Percentiles rank a stretch among this genome's conserved stretches.
Evolutionary conservation across 2,113 vertebrate genomes (phyloP).

Genomic region (Thinocorus orbignyianus): DNA sequence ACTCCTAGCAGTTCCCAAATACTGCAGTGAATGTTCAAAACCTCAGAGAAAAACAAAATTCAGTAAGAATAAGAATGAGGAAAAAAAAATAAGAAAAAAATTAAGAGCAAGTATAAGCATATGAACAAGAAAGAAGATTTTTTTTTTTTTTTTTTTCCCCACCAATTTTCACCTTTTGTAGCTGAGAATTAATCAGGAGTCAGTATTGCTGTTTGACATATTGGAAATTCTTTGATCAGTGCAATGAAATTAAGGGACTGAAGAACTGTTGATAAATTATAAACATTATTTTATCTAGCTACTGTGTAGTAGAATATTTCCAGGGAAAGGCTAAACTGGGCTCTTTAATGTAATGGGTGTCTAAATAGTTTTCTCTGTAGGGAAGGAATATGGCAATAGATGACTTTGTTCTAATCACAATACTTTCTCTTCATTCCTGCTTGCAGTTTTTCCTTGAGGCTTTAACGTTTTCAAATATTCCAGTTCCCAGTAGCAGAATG

Average conservation of each 20-base stretch:
- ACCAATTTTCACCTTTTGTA: neutral
- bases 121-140: neutral
- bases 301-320: neutral
- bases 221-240: neutral
- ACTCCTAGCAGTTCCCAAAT: neutral
- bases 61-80: neutral
- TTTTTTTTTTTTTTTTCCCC: rapidly evolving
- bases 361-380: slow-evolving; percentile 32
- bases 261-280: neutral
- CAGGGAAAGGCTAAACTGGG: neutral
- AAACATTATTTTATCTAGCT: slow-evolving; percentile 30
- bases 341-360: neutral
- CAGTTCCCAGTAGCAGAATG: neutral
- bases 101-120: neutral
- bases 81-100: neutral
- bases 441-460: slow-evolving; percentile 1
- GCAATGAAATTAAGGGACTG: neutral
- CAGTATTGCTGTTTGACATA: neutral
- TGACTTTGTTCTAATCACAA: neutral
- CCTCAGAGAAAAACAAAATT: neutral
- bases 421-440: slow-evolving; percentile 41
- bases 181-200: neutral
- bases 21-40: neutral
- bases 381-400: slow-evolving; percentile 9
- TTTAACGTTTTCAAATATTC: slow-evolving; percentile 34